A percentile compares a stretch with the other conserved stretches of the same genome.
Conservation (phyloP, 2,888 invertebrate genomes). For the Cephalotes varians region DNA sequence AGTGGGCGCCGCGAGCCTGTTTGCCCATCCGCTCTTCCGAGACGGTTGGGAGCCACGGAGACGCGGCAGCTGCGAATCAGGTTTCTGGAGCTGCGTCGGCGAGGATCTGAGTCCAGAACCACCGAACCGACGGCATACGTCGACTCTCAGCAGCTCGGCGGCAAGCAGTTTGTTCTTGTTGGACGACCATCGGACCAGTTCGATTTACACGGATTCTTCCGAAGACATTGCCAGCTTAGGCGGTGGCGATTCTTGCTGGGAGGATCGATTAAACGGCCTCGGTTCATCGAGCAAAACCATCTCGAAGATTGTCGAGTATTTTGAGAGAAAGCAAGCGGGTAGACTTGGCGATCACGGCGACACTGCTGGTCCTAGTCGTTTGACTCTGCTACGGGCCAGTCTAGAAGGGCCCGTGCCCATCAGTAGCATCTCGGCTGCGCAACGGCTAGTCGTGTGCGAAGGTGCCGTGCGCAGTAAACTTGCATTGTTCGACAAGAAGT, state of each 20-base stretch:
- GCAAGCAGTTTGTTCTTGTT: slow-evolving; percentile 87
- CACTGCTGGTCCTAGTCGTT: slow-evolving; percentile 77
- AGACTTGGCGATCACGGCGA: slow-evolving; percentile 80
- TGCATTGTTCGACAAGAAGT: slow-evolving; percentile 93
- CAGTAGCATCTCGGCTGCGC: slow-evolving; percentile 87
- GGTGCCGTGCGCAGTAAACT: slow-evolving; percentile 95
- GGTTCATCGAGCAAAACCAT: slow-evolving; percentile 87
- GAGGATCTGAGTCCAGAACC: slow-evolving; percentile 89
- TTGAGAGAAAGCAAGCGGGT: slow-evolving; percentile 90
- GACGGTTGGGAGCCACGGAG: slow-evolving; percentile 87
- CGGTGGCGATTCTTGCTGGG: slow-evolving; percentile 91
- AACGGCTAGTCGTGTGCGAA: slow-evolving; percentile 92
- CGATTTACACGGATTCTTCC: slow-evolving; percentile 95
- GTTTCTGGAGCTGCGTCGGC: slow-evolving; percentile 95
- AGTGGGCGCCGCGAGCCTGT: slow-evolving; percentile 87
- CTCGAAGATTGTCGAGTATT: slow-evolving; percentile 95
- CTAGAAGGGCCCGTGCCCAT: slow-evolving; percentile 84
- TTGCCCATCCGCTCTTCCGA: slow-evolving; percentile 87
- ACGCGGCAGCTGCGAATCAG: slow-evolving; percentile 95
- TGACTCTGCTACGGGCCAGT: slow-evolving; percentile 82
- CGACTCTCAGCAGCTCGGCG: slow-evolving; percentile 86
- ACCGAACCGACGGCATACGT: slow-evolving; percentile 83
- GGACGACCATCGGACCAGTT: slow-evolving; percentile 90
- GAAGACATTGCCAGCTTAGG: slow-evolving; percentile 94
- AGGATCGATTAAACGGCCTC: slow-evolving; percentile 88